Evolutionary conservation across 2,888 invertebrate genomes (phyloP).

Genomic region (Tridacna crocea): DNA sequence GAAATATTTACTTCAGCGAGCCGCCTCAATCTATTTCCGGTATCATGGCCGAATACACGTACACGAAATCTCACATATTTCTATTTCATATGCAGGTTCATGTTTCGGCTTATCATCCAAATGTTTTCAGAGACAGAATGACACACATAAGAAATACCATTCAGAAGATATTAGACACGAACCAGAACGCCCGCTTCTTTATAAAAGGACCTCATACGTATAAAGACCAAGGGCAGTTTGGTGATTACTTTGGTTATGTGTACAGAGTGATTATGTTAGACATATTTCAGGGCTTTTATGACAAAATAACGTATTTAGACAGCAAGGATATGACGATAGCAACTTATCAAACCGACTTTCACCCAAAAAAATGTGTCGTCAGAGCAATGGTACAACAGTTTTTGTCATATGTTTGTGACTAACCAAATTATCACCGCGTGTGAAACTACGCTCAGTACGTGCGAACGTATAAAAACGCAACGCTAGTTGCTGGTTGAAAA

Average conservation of each 20-base stretch:
- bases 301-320: constrained; percentile 7
- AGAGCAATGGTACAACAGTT: constrained; percentile 2
- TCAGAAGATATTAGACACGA: neutral
- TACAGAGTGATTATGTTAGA: constrained; percentile 10
- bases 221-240: neutral
- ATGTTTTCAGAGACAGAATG: neutral
- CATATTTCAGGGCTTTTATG: neutral
- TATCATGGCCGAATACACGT: neutral
- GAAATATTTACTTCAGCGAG: neutral
- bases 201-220: constrained; percentile 3
- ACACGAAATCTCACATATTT: neutral
- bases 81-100: constrained; percentile 10
- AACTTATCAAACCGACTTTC: neutral
- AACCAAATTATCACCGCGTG: neutral
- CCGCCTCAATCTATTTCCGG: neutral
- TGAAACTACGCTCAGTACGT: too few relatives aligned
- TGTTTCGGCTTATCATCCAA: neutral
- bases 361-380: neutral
- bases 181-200: neutral
- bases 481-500: too few relatives aligned
- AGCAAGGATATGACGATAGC: constrained; percentile 12
- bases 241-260: constrained; percentile 10
- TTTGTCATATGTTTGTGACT: constrained; percentile 7
- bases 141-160: neutral
- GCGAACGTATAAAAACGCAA: too few relatives aligned